These are phyloP conservation scores for Leptinotarsa haldemani DNA, from an alignment of 2,888 invertebrate genomes.

Conservation along the genomic window DNA sequence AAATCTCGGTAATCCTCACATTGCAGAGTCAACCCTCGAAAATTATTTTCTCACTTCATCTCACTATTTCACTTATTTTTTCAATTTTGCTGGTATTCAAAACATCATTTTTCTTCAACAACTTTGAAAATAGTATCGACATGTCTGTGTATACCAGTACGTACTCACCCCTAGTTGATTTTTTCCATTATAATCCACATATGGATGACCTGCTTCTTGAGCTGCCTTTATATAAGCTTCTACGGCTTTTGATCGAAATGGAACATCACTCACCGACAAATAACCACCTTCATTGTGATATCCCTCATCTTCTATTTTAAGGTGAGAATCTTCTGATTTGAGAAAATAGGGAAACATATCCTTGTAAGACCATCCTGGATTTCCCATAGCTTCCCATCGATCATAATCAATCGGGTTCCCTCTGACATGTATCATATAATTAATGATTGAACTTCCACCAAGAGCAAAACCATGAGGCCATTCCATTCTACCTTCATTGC, in stretches of 20 bases:
- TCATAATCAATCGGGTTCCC: slow-evolving; percentile 79
- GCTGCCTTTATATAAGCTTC: slow-evolving; percentile 73
- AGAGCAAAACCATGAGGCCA: slow-evolving; percentile 34
- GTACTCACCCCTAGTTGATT: slow-evolving; percentile 70
- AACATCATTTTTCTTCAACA: no score
- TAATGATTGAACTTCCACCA: slow-evolving; percentile 83
- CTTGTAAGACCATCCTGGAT: slow-evolving; percentile 69
- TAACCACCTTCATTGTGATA: slow-evolving; percentile 64
- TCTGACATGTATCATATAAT: slow-evolving; percentile 82
- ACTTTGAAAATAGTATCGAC: no score
- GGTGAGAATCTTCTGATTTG: slow-evolving; percentile 61
- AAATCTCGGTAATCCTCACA: no score
- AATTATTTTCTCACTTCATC: no score
- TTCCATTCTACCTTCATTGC: slow-evolving; percentile 12
- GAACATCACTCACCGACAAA: slow-evolving; percentile 60
- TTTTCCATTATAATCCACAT: slow-evolving; percentile 77
- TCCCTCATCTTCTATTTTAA: slow-evolving; percentile 51
- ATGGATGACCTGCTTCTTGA: slow-evolving; percentile 74
- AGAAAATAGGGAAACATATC: slow-evolving; percentile 66
- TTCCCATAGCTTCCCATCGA: slow-evolving; percentile 71
- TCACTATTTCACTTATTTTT: no score
- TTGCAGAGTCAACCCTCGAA: no score
- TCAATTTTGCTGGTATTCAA: no score
- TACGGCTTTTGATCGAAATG: slow-evolving; percentile 65
- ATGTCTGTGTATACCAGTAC: no score